Conservation (phyloP, 2,888 invertebrate genomes). For the Tenthredo notha region DNA sequence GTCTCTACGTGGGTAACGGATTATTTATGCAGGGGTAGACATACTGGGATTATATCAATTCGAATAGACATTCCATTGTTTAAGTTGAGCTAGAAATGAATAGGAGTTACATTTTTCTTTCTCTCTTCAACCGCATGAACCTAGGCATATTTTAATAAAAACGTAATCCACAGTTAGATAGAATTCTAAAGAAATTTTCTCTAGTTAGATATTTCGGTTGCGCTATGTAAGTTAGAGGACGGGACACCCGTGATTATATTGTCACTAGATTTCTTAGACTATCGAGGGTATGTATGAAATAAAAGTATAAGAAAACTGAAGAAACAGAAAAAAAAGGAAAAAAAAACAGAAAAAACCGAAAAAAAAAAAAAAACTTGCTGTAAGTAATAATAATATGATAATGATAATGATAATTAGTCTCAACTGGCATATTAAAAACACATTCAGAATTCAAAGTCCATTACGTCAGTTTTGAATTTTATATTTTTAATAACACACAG, state of each 20-base stretch:
- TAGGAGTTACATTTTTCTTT: background rate
- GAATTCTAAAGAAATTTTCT: background rate
- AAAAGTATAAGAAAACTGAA: conserved; percentile 15
- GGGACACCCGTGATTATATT: conserved; percentile 32
- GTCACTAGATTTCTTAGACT: conserved; percentile 50
- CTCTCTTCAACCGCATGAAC: background rate
- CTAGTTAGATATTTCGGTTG: background rate
- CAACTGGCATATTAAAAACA: conserved; percentile 42
- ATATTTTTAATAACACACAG: conserved; percentile 51
- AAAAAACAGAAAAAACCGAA: background rate
- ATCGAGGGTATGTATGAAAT: conserved; percentile 46
- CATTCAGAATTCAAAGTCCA: conserved; percentile 45
- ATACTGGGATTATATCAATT: background rate
- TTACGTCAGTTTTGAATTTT: conserved; percentile 47
- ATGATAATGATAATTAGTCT: conserved; percentile 29
- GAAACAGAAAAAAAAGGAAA: background rate
- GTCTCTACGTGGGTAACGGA: background rate
- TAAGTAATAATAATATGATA: conserved; percentile 47
- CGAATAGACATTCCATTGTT: conserved; percentile 44
- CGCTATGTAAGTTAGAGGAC: background rate
- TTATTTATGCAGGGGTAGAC: background rate
- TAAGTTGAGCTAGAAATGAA: conserved; percentile 27
- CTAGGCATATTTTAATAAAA: background rate
- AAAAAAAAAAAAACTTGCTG: conserved; percentile 39
- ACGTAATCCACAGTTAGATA: conserved; percentile 4